Base-by-base conservation (phyloP, 2,797 vertebrate species). In the Anableps anableps region DNA sequence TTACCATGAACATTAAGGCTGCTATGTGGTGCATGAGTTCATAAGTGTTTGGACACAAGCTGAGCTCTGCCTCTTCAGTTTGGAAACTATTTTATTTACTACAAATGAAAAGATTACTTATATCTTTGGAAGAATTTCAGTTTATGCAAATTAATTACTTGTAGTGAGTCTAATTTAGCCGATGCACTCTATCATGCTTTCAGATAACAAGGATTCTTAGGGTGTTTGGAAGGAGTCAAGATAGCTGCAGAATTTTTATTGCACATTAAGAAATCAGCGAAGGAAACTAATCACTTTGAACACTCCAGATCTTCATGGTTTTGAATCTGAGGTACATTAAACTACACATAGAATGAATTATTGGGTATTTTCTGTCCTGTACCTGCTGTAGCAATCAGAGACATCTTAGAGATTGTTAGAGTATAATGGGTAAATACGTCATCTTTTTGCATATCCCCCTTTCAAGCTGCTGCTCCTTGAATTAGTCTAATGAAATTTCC, bases 221-320 rank as follows among this genome's bases (percentile, higher is more conserved):
- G 47, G 43, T 75, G 64, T 84, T 89, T 87, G 68, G 72, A 31
- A 72, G 83, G 83, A 83, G 38, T 83, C 19, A 58, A 80, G 81
- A 90, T 83, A 78, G 71, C 51, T 78, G 76, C 76, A 78, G 75
- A 89, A 86, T 86, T 76, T 62, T 82, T 38, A 78, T 86, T 80
- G 75, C 80, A 74, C 79, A 77, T 64, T 45, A 29, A n/a, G 29
- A 72, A 62, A 81, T 86, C 80, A 79, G 76, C 34, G 21, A 80
- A 72, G n/a, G 80, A 64, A 86, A 85, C 78, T 86, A 91, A 91
- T 89, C 84, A 87, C 64, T 80, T 82, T 41, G 80, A 41, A 76
- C 55, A 74, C 50, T 48, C 45, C 17, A 77, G 75, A 87, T 80
- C 76, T 77, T 82, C 78, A 38, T 26, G 36, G 48, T 78, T 74